Evolutionary conservation across 2,888 invertebrate species (phyloP), one percentile per base, ranked within the genome.

Genomic region (Chloroclystis v-ata): DNA sequence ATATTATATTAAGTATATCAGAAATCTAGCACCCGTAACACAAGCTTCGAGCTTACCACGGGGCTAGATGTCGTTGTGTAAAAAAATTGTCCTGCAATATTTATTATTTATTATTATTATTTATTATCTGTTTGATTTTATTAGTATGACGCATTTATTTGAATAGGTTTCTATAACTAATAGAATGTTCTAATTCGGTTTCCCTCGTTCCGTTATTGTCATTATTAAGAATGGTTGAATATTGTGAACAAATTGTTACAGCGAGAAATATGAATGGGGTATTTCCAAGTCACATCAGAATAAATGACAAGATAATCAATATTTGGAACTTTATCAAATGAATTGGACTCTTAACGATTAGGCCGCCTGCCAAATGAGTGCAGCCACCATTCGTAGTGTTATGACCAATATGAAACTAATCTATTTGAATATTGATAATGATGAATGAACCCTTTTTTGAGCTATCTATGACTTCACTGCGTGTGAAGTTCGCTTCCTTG

Each of bases 351-450:
- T 5, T 46, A 38, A 6, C 47, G 47, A 44, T 46, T 33, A 48
- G 57, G 54, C 57, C 43, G 35, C 32, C 35, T 39, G 57, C 57
- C 57, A 57, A 57, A 55, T 47, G 28, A 47, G 43, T 53, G 53
- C 47, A 43, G 38, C 43, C 42, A 48, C 43, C 39, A 11, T 29
- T 50, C 46, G 33, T 35, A 46, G 39, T 46, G 37, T 37, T 39
- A 46, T 45, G 37, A 49, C 25, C 7, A 11, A 24, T 35, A 35
- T 35, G 11, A 20, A 6, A 20, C 20, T 10, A 35, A 20, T 6
- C 5, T 33, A 10, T 33, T 6, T n/a, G 20, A 11, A 20, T 11
- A 8, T 16, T 16, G 20, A 33, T 35, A 7, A 20, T 35, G 5
- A 35, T 35, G 35, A 35, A 35, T 35, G 20, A 35, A 24, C 20